Evolutionary conservation across 2,113 vertebrate species (phyloP).

Genomic region (Seriola dumerili): DNA sequence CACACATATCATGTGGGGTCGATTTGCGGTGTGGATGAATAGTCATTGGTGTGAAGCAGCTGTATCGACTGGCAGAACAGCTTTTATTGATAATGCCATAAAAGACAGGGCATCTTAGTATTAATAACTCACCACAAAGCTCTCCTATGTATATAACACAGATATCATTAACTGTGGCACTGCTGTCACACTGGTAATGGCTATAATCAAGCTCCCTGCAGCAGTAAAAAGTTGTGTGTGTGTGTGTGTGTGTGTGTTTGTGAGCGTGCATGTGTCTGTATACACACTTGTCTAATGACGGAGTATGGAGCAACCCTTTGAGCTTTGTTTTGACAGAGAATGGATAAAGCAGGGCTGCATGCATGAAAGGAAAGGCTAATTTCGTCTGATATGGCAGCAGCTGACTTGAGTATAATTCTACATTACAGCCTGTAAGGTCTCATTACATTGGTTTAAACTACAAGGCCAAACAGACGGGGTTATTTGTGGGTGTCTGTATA

Average conservation of each 20-base stretch:
- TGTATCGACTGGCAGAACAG: conserved; percentile 59
- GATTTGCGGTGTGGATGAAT: conserved; percentile 64
- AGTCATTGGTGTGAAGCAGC: conserved; percentile 66
- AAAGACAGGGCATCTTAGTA: conserved; percentile 60
- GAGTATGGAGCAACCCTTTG: conserved; percentile 41
- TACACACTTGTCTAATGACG: conserved; percentile 43
- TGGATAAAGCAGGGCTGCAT: conserved; percentile 49
- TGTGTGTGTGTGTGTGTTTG: conserved; percentile 11
- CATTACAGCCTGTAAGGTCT: conserved; percentile 42
- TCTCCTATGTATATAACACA: conserved; percentile 68
- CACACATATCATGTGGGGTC: conserved; percentile 35
- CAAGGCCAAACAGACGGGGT: conserved; percentile 1
- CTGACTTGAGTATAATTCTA: conserved; percentile 59
- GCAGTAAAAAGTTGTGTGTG: conserved; percentile 57
- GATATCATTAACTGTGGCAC: conserved; percentile 77
- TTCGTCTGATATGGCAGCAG: conserved; percentile 54
- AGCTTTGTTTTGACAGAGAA: conserved; percentile 66
- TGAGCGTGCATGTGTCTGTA: conserved; percentile 8
- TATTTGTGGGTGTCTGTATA: conserved; percentile 22
- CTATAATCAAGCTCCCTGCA: conserved; percentile 76
- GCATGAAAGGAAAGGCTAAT: conserved; percentile 59
- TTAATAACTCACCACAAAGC: conserved; percentile 76
- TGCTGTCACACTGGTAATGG: conserved; percentile 76
- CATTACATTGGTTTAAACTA: conserved; percentile 45
- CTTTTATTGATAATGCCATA: conserved; percentile 73